A percentile compares a stretch with the other conserved stretches of the same genome.
phyloP scores from a whole-genome alignment of 1,140 invertebrate species.

The Melanaphis sacchari region DNA sequence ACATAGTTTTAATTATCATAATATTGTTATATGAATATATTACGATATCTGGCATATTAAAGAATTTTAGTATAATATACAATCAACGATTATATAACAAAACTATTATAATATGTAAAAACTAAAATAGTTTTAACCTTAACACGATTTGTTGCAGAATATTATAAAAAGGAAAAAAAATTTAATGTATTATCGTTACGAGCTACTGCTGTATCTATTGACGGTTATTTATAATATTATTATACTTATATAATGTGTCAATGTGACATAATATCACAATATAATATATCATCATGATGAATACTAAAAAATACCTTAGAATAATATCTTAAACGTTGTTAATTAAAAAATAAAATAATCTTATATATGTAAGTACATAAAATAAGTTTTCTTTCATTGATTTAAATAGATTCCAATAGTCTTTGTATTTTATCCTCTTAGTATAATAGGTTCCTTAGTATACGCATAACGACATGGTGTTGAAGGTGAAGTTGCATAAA shows the following conservation, averaged over 20 bases:
- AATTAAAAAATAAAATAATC: background rate
- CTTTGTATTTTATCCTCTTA: conserved; percentile 16
- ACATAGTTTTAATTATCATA: background rate
- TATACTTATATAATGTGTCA: background rate
- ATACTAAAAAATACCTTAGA: background rate
- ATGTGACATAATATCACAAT: background rate
- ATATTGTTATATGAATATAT: background rate
- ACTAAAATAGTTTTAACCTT: background rate
- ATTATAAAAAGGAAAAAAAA: background rate
- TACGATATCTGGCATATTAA: no score
- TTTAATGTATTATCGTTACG: background rate
- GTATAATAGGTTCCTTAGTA: background rate
- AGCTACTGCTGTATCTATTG: background rate
- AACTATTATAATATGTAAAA: background rate
- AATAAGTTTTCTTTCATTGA: background rate
- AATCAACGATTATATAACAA: background rate
- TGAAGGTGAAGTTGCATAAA: conserved; percentile 32
- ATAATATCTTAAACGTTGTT: background rate
- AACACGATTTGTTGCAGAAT: background rate
- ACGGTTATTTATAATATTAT: background rate
- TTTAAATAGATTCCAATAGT: background rate
- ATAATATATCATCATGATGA: background rate
- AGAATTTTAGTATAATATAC: background rate
- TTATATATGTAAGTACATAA: background rate
- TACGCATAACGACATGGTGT: background rate